These are phyloP conservation scores for Spodoptera exigua DNA, from an alignment of 2,888 invertebrate genomes.

Conservation along the genomic window DNA sequence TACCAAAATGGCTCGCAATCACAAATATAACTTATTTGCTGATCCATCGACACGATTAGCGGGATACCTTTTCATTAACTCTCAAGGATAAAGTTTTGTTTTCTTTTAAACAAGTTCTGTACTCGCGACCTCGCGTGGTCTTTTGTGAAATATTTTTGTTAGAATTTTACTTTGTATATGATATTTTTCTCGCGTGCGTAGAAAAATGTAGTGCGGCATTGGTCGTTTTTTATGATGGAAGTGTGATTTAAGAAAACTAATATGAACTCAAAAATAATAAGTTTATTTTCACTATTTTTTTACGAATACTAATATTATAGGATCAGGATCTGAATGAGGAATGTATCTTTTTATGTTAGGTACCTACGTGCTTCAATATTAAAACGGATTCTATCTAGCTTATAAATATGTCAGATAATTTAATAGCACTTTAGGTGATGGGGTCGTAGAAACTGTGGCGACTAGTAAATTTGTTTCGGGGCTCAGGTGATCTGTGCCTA, in stretches of 20 bases:
- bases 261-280: too few relatives aligned
- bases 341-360: conserved; percentile 17
- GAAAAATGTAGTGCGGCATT: too few relatives aligned
- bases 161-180: too few relatives aligned
- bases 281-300: too few relatives aligned
- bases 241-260: too few relatives aligned
- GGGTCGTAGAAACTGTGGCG: conserved; percentile 21
- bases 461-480: conserved; percentile 18
- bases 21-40: conserved; percentile 45
- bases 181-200: too few relatives aligned
- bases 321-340: too few relatives aligned
- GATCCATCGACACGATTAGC: conserved; percentile 34
- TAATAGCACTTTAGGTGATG: conserved; percentile 11
- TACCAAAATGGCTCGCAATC: conserved; percentile 48
- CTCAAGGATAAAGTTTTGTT: conserved; percentile 1
- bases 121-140: too few relatives aligned
- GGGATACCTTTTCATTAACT: conserved; percentile 4
- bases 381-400: conserved; percentile 11
- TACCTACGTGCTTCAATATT: conserved; percentile 18
- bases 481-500: conserved; percentile 33
- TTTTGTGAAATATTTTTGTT: too few relatives aligned
- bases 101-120: not conserved
- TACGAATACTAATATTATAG: too few relatives aligned
- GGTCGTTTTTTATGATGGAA: too few relatives aligned
- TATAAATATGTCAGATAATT: conserved; percentile 32